Conservation (phyloP, 1,140 invertebrate genomes). For the Drosophila bipectinata region DNA sequence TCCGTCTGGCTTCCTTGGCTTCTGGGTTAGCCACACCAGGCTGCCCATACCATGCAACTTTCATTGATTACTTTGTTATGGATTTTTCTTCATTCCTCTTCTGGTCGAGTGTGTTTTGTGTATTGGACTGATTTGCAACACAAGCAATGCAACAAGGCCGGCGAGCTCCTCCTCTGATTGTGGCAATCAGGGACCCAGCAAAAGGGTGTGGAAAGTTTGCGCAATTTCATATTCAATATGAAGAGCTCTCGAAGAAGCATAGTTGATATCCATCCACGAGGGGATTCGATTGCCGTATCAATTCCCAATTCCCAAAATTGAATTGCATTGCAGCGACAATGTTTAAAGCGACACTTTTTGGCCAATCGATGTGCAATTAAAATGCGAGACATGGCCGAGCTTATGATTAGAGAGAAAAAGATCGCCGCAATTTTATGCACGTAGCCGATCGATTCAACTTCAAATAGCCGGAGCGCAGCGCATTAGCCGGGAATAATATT, state of each 20-base stretch:
- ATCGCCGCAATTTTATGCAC: conserved; percentile 70
- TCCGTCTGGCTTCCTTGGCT: conserved; percentile 59
- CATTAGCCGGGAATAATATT: conserved; percentile 45
- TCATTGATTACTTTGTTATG: conserved; percentile 80
- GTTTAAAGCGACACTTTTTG: conserved; percentile 18
- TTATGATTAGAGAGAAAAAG: conserved; percentile 70
- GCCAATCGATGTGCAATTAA: conserved; percentile 49
- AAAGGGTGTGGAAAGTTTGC: conserved; percentile 56
- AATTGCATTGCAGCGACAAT: conserved; percentile 4
- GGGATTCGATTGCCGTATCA: conserved; percentile 21
- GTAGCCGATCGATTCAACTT: conserved; percentile 53
- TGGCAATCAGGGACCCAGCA: conserved; percentile 55
- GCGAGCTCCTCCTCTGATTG: conserved; percentile 54
- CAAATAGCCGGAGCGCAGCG: conserved; percentile 49
- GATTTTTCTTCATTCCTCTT: conserved; percentile 49
- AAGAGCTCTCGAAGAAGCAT: neutral
- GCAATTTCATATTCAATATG: conserved; percentile 56
- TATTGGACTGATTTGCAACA: conserved; percentile 40
- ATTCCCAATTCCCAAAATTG: conserved; percentile 6
- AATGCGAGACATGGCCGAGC: conserved; percentile 54
- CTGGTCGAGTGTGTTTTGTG: neutral
- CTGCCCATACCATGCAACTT: conserved; percentile 36
- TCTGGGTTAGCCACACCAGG: conserved; percentile 25
- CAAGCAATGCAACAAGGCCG: conserved; percentile 10
- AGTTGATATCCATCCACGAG: neutral